Percentiles rank a stretch among this genome's conserved stretches.
Conservation (phyloP, 2,113 vertebrate genomes). For the Brachyistius frenatus region DNA sequence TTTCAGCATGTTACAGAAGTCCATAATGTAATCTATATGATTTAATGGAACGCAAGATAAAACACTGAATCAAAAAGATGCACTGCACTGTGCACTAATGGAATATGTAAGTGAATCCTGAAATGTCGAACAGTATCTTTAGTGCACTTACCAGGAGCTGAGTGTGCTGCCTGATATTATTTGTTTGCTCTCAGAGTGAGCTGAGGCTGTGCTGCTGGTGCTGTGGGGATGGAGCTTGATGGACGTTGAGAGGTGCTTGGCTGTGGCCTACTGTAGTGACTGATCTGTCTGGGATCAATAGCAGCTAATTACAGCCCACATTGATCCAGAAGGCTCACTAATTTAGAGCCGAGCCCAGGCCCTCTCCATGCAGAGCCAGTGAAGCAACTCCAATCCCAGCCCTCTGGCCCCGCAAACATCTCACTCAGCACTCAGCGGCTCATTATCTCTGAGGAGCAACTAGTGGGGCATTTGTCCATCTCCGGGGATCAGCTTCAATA, state of each 20-base stretch:
- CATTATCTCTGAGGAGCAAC: constrained; percentile 80
- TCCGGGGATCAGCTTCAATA: constrained; percentile 49
- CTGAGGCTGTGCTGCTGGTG: constrained; percentile 58
- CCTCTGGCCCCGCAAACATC: constrained; percentile 76
- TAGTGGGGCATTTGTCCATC: constrained; percentile 63
- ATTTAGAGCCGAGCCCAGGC: constrained; percentile 78
- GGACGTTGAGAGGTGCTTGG: constrained; percentile 78
- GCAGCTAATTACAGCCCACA: constrained; percentile 85
- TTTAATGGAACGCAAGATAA: constrained; percentile 71
- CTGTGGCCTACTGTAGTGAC: constrained; percentile 80
- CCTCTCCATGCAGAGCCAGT: constrained; percentile 65
- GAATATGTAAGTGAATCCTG: constrained; percentile 79
- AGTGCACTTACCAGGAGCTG: constrained; percentile 75
- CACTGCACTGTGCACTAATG: constrained; percentile 70
- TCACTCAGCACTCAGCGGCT: constrained; percentile 78
- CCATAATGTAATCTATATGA: constrained; percentile 70
- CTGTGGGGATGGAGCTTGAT: constrained; percentile 69
- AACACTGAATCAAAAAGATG: constrained; percentile 75
- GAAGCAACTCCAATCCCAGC: constrained; percentile 74
- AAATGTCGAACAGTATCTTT: constrained; percentile 72
- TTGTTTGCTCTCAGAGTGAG: constrained; percentile 75
- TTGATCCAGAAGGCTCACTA: constrained; percentile 81
- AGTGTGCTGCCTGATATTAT: constrained; percentile 73
- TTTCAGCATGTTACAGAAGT: constrained; percentile 50
- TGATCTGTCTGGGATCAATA: constrained; percentile 84